These are phyloP conservation scores for Grapholita molesta DNA, from an alignment of 1,140 invertebrate species.

Conservation along the genomic window DNA sequence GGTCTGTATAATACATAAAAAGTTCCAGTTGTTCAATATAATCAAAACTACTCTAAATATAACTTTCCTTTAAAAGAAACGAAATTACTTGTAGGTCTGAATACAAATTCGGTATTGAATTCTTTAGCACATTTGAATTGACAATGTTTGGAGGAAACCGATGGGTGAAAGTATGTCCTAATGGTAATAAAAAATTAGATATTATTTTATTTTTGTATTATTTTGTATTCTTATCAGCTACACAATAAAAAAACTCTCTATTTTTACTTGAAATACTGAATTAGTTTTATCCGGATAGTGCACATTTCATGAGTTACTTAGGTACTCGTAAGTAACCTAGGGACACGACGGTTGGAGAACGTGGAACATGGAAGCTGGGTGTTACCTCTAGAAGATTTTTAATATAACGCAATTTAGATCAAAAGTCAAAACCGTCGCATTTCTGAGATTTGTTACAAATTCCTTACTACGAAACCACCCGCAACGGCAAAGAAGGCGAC, in stretches of 20 bases:
- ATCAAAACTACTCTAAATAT: slow-evolving; percentile 1
- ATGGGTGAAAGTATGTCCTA: too few relatives aligned
- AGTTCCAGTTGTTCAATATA: slow-evolving; percentile 18
- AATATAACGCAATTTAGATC: background rate
- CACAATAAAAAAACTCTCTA: too few relatives aligned
- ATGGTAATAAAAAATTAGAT: too few relatives aligned
- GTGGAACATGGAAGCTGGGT: background rate
- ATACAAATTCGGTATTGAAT: background rate
- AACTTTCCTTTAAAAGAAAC: background rate
- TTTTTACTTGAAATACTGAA: too few relatives aligned
- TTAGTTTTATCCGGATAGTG: too few relatives aligned
- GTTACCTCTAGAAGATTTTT: too few relatives aligned
- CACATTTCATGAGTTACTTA: too few relatives aligned
- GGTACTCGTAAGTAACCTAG: too few relatives aligned
- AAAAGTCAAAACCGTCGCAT: background rate
- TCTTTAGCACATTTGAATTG: background rate
- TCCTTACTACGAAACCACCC: slow-evolving; percentile 3
- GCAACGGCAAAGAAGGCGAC: slow-evolving; percentile 22
- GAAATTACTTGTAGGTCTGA: background rate
- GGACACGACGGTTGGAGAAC: too few relatives aligned
- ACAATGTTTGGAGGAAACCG: background rate
- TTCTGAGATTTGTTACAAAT: background rate
- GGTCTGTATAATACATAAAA: slow-evolving; percentile 22
- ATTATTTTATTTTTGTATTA: too few relatives aligned
- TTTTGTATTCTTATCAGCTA: too few relatives aligned